A percentile compares a stretch with the other conserved stretches of the same genome.
Evolutionary conservation across 2,888 invertebrate species (phyloP).

Genomic region (Drosophila kuntzei): DNA sequence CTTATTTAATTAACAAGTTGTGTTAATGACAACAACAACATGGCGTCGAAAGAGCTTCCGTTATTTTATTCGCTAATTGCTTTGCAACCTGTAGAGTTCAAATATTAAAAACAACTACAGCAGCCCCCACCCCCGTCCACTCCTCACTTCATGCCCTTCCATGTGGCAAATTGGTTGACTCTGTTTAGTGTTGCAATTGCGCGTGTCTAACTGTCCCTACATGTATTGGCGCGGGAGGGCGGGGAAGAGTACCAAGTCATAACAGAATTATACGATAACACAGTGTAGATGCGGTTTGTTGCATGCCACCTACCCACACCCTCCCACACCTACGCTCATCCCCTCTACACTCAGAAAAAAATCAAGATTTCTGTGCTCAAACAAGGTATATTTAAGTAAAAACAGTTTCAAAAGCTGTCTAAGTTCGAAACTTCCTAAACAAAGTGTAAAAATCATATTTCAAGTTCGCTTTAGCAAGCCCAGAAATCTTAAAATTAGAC

Average conservation of each 20-base stretch:
- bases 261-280: slow-evolving; percentile 51
- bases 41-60: slow-evolving; percentile 25
- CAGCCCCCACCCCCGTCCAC: slow-evolving; percentile 1
- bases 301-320: slow-evolving; percentile 1
- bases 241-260: slow-evolving; percentile 20
- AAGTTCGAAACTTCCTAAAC: no score
- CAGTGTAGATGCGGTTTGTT: slow-evolving; percentile 42
- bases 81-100: slow-evolving; percentile 70
- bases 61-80: slow-evolving; percentile 68
- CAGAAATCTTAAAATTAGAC: no score
- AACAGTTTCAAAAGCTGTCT: no score
- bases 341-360: neutral
- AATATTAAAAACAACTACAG: slow-evolving; percentile 42
- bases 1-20: slow-evolving; percentile 72
- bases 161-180: slow-evolving; percentile 48
- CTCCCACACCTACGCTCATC: neutral
- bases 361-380: no score
- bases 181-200: slow-evolving; percentile 32
- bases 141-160: slow-evolving; percentile 4
- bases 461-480: no score
- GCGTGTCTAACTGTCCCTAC: slow-evolving; percentile 2
- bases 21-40: slow-evolving; percentile 53
- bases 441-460: no score
- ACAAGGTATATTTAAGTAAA: no score
- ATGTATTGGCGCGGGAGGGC: slow-evolving; percentile 1